Percentiles rank a stretch among this genome's conserved stretches.
Conservation (phyloP, 2,113 vertebrate species). For the Phodopus roborovskii region DNA sequence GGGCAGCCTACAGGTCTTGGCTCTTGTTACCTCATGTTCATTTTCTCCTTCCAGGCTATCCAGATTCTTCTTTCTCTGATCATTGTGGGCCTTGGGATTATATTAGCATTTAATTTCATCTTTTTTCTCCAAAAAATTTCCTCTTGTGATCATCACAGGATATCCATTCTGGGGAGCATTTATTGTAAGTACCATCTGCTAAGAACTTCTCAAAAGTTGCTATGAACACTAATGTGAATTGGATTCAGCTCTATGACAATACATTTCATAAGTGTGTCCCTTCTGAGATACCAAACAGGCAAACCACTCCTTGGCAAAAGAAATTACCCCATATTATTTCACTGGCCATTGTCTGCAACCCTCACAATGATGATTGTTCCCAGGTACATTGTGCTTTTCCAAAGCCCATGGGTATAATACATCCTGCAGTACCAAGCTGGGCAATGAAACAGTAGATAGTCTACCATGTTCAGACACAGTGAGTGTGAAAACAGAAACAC, state of each 20-base stretch:
- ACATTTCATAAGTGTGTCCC: neutral
- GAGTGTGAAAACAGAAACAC: neutral
- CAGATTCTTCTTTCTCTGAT: conserved; percentile 74
- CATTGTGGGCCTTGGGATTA: conserved; percentile 39
- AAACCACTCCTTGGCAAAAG: neutral
- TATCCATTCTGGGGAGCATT: conserved; percentile 76
- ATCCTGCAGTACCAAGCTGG: neutral
- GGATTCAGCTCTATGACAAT: neutral
- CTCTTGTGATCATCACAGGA: conserved; percentile 41
- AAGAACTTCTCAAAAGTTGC: neutral
- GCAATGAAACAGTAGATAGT: neutral
- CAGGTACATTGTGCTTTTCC: neutral
- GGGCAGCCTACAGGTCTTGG: neutral
- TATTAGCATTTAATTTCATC: conserved; percentile 43
- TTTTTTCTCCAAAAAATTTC: neutral
- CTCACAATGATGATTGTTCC: accelerated
- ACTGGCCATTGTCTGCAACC: neutral
- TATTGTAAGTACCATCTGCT: conserved; percentile 64
- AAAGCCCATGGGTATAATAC: neutral
- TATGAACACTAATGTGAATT: neutral
- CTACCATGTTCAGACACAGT: neutral
- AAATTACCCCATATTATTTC: neutral
- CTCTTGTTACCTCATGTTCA: neutral
- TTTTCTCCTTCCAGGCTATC: conserved; percentile 63
- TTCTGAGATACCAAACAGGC: neutral